Evolutionary conservation across 1,140 invertebrate genomes (phyloP).

Genomic region (Akabosia matsudoensis): DNA sequence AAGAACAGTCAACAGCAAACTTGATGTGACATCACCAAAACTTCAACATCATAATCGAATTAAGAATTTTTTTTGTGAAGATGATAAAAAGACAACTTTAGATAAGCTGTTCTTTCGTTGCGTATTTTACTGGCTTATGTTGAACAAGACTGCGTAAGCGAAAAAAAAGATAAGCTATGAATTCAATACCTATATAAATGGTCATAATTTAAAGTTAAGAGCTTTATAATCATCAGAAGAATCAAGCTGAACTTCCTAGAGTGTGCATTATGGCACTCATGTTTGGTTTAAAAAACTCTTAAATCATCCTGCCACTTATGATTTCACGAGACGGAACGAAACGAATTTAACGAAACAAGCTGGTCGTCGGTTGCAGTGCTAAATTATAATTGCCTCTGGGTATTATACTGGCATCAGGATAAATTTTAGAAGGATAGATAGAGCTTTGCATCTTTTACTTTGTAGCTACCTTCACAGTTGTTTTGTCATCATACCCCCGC

Average conservation of each 20-base stretch:
- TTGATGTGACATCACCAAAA: too few species aligned
- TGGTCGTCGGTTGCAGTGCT: too few species aligned
- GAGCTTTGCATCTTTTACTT: not conserved
- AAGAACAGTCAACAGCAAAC: too few species aligned
- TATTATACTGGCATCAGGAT: not conserved
- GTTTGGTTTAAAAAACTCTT: constrained; percentile 1
- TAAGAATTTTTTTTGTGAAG: too few species aligned
- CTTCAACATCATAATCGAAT: too few species aligned
- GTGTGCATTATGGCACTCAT: not conserved
- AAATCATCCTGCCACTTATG: not conserved
- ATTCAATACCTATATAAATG: too few species aligned
- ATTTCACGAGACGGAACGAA: constrained; percentile 11
- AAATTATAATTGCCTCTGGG: not conserved
- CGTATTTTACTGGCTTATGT: too few species aligned
- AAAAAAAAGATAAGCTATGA: not conserved
- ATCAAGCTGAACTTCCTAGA: not conserved
- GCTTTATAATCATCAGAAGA: not conserved
- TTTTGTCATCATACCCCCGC: too few species aligned
- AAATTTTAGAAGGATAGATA: not conserved
- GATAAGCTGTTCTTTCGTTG: too few species aligned
- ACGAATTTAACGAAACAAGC: too few species aligned
- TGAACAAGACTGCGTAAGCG: not conserved
- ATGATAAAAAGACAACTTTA: too few species aligned
- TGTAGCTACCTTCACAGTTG: too few species aligned
- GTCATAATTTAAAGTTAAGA: not conserved